Evolutionary conservation across 2,888 invertebrate genomes (phyloP), one percentile per base, ranked within the genome.

Genomic region (Fissipunctia ypsillon): DNA sequence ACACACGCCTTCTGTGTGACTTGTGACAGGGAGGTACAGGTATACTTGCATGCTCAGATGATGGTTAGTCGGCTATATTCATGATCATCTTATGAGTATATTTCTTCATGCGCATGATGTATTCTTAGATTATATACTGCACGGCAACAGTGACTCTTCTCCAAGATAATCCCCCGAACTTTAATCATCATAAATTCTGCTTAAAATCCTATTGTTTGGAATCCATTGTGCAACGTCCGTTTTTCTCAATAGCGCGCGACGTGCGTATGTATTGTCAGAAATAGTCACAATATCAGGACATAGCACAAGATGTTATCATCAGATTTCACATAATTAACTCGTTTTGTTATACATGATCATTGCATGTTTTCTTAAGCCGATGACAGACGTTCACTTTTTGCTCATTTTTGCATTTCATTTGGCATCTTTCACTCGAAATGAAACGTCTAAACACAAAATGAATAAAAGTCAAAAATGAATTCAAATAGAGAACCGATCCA

Each of bases 171-270:
- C 14, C 38, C 10, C 25, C 4, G 3, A 16, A 66, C 25, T 74
- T 31, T 5, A 50, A 60, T 54, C 16, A 56, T 61, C n/a, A 69
- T n/a, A 75, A 61, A 35, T 69, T 69, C 76, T 43, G 48, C 31
- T 76, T 78, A 78, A 60, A 65, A 31, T 22, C 57, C 60, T 60
- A 67, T 74, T 74, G 52, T 65, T 76, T 48, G 48, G 12, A 41
- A 41, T 57, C 43, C 38, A 78, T 78, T 73, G 66, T 63, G 63
- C 31, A 60, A 72, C 60, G 19, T 12, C 12, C 25, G 50, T 50
- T 31, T 65, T 63, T 66, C 78, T 43, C 38, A 66, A 50, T 45
- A 72, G 43, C 7, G 43, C n/a, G 60, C 28, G n/a, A 61, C 56
- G 60, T 71, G 38, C 50, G 16, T 28, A n/a, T 25, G 43, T 1